Conservation (phyloP, 2,113 vertebrate genomes). For the Colaptes auratus region DNA sequence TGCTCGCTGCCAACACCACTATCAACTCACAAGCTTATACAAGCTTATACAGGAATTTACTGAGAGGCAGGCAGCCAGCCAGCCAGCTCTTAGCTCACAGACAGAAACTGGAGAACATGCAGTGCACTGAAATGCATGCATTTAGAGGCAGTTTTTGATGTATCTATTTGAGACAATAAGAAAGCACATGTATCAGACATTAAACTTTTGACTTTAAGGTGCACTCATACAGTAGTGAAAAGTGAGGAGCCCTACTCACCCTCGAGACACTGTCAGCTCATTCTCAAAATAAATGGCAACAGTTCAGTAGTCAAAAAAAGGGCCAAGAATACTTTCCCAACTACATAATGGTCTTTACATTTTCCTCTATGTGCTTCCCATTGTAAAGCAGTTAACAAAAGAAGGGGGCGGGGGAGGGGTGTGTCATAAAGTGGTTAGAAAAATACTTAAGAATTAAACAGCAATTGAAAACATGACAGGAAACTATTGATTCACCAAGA, state of each 20-base stretch:
- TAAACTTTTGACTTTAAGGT: background rate
- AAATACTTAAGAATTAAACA: background rate
- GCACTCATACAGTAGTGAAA: background rate
- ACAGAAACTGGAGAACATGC: background rate
- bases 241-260: background rate
- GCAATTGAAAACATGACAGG: background rate
- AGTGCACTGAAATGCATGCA: background rate
- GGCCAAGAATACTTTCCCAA: background rate
- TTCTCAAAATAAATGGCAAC: background rate
- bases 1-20: background rate
- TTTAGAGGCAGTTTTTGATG: background rate
- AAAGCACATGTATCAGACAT: background rate
- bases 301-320: background rate
- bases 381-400: slow-evolving; percentile 5
- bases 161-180: background rate
- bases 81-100: background rate
- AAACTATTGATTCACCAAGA: background rate
- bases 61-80: background rate
- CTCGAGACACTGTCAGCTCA: background rate
- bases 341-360: background rate
- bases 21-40: background rate
- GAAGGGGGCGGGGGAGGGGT: too few species aligned
- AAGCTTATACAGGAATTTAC: background rate
- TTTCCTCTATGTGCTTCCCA: background rate
- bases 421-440: background rate